Conservation (phyloP, 2,113 vertebrate genomes). For the Eurypyga helias region DNA sequence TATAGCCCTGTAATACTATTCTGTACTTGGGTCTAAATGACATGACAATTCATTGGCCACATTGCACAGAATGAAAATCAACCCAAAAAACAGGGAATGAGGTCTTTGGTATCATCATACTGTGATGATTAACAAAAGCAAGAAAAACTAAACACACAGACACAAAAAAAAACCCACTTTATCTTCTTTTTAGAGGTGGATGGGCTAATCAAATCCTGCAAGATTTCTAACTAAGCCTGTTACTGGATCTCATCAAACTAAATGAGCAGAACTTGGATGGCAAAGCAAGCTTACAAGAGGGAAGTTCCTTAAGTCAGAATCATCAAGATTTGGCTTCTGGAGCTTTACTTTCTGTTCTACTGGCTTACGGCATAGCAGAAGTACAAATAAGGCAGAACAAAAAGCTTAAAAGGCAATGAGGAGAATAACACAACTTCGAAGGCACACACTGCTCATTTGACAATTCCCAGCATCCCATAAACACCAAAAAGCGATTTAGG, state of each 20-base stretch:
- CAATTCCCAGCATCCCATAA: conserved; percentile 26
- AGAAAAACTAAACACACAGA: not conserved
- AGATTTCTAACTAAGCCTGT: conserved; percentile 14
- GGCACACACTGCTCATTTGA: conserved; percentile 28
- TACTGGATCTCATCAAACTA: conserved; percentile 46
- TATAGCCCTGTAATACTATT: not conserved
- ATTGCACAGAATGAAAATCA: conserved; percentile 2
- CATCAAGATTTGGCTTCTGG: conserved; percentile 47
- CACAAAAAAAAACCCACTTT: not conserved
- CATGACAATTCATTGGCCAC: not conserved
- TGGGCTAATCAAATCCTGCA: not conserved
- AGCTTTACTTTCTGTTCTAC: conserved; percentile 47
- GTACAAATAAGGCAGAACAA: conserved; percentile 53
- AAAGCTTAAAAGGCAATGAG: conserved; percentile 33
- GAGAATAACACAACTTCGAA: conserved; percentile 48
- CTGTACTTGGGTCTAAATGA: not conserved
- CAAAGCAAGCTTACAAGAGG: conserved; percentile 12
- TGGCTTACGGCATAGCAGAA: not conserved
- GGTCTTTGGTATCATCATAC: not conserved
- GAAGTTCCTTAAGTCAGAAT: conserved; percentile 47
- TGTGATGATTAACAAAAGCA: not conserved
- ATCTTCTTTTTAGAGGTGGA: not conserved
- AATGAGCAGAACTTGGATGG: not conserved
- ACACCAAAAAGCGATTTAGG: conserved; percentile 9
- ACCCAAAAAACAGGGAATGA: not conserved